These are phyloP conservation scores for Andrena flavipes DNA, from an alignment of 2,888 invertebrate genomes.

Conservation along the genomic window DNA sequence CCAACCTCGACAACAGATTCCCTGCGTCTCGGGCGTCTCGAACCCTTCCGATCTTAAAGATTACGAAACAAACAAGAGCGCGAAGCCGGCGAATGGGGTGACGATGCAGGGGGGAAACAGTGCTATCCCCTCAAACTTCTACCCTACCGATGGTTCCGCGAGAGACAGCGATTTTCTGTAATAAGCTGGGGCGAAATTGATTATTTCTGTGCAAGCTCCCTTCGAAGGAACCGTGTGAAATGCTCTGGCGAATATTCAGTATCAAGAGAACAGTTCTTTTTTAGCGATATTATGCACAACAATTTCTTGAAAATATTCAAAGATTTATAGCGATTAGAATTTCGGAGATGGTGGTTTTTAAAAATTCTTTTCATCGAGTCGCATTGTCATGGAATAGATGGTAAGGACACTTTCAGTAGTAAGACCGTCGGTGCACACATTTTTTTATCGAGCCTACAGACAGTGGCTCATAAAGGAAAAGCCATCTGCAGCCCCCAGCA, in stretches of 20 bases:
- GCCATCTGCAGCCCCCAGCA: slow-evolving; percentile 49
- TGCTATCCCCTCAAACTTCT: slow-evolving; percentile 71
- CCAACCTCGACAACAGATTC: slow-evolving; percentile 77
- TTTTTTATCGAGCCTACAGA: background rate
- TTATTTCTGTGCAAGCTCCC: slow-evolving; percentile 38
- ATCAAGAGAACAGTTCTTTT: background rate
- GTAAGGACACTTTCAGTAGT: background rate
- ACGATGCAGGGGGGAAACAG: slow-evolving; percentile 75
- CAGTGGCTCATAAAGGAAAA: slow-evolving; percentile 33
- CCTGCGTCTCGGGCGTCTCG: slow-evolving; percentile 65
- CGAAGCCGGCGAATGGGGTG: slow-evolving; percentile 83
- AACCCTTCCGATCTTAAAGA: slow-evolving; percentile 85
- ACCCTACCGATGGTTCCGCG: slow-evolving; percentile 44
- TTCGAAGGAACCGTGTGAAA: background rate
- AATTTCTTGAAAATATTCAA: too few relatives aligned
- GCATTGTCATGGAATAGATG: background rate
- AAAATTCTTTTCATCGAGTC: too few relatives aligned
- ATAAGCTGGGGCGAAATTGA: slow-evolving; percentile 51
- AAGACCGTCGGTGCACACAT: background rate
- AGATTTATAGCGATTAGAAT: too few relatives aligned
- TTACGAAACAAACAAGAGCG: slow-evolving; percentile 84
- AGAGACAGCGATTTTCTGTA: slow-evolving; percentile 64
- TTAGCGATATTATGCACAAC: background rate
- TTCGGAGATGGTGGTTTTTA: too few relatives aligned
- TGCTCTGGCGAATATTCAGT: background rate